Evolutionary conservation across 1,140 invertebrate species (phyloP), one percentile per base, ranked within the genome.

Genomic region (Druon quercuslanigerum): DNA sequence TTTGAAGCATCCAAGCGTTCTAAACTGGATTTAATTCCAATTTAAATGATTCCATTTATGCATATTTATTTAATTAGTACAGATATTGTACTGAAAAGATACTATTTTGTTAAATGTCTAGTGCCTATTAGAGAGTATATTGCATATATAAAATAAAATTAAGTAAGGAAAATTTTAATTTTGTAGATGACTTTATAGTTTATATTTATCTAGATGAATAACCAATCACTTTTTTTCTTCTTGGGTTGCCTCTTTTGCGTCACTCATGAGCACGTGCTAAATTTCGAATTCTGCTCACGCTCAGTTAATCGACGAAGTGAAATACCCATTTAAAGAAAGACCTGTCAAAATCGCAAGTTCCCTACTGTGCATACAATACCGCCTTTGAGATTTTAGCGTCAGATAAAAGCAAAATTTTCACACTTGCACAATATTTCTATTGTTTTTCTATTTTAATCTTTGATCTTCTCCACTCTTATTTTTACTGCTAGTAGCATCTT

Each of bases 391-490:
- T 66, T 40, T 46, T 66, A 66, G 7, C 60, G 1, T 5, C 14
- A n/a, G 57, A 66, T 66, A 40, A 66, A 66, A 46, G 57, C 57
- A 66, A 66, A 40, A 46, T 66, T 66, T 66, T 66, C 20, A 66
- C 57, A 66, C 57, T 66, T 40, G 57, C 13, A 40, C 25, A 66
- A 66, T 40, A 40, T 66, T 40, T 66, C 40, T 66, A 33, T n/a
- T 40, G 25, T 16, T 66, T 66, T 66, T 40, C 57, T 40, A 66
- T 66, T 40, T 14, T 13, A 14, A 16, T n/a, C 16, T 66, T 66
- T 12, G 25, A 3, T 40, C 2, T 40, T 25, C 1, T 40, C 14
- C 25, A 66, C 40, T 66, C 40, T 40, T 40, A 66, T 40, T 46
- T n/a, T 11, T 5, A 9, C 40, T 46, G 1, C 40, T 46, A 46